phyloP scores from a whole-genome alignment of 2,888 invertebrate species.

The Iphiclides podalirius region DNA sequence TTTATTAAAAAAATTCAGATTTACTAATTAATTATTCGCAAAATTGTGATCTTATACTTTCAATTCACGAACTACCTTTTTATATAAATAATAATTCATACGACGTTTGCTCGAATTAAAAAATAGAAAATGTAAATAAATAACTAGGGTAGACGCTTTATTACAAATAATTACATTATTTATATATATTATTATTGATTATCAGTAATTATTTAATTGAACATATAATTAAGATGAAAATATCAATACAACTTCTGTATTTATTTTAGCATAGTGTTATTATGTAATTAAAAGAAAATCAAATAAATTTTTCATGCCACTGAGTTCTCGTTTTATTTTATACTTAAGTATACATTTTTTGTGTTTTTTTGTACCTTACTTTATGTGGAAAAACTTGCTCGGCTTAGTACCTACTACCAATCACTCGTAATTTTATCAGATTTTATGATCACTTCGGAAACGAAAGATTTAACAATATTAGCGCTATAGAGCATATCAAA shows the following conservation, averaged over 20 bases:
- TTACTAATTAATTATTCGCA: conserved; percentile 16
- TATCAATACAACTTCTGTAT: conserved; percentile 74
- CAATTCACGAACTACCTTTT: conserved; percentile 15
- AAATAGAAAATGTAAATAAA: conserved; percentile 67
- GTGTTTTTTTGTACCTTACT: conserved; percentile 34
- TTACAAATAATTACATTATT: conserved; percentile 31
- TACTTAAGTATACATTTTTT: too few relatives aligned
- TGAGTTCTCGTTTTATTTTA: conserved; percentile 37
- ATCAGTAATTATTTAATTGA: conserved; percentile 68
- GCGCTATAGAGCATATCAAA: too few relatives aligned
- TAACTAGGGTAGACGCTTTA: conserved; percentile 64
- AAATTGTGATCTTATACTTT: conserved; percentile 19
- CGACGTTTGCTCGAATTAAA: conserved; percentile 49
- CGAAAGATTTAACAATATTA: too few relatives aligned
- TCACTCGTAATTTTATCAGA: too few relatives aligned
- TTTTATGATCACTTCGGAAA: too few relatives aligned
- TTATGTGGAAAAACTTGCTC: too few relatives aligned
- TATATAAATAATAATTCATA: conserved; percentile 14
- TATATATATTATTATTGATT: conserved; percentile 55
- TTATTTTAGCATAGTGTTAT: conserved; percentile 76
- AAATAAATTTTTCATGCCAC: conserved; percentile 79
- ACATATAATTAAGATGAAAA: conserved; percentile 65
- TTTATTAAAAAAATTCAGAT: conserved; percentile 10
- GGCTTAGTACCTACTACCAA: too few relatives aligned
- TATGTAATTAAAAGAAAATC: conserved; percentile 75